These are phyloP conservation scores for Gastrophryne carolinensis DNA, from an alignment of 2,797 vertebrate species.

Conservation along the genomic window DNA sequence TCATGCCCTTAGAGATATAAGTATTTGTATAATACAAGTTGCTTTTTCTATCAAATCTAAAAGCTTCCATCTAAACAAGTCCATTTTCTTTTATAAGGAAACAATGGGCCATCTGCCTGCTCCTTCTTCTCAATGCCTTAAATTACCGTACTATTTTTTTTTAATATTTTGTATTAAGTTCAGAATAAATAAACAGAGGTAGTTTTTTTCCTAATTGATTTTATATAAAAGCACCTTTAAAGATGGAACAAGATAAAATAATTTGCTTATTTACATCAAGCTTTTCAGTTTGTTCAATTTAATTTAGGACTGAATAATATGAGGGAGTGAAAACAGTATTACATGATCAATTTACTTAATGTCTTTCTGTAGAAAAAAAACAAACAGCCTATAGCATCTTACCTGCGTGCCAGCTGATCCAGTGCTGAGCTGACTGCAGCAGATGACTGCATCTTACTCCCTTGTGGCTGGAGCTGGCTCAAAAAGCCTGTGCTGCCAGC, in stretches of 20 bases:
- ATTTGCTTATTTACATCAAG: not conserved
- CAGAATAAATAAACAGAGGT: slow-evolving; percentile 5
- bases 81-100: not conserved
- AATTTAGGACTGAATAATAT: too few relatives aligned
- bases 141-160: not conserved
- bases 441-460: too few relatives aligned
- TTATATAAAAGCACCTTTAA: not conserved
- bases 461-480: too few relatives aligned
- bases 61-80: slow-evolving; percentile 23
- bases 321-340: too few relatives aligned
- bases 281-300: not conserved
- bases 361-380: too few relatives aligned
- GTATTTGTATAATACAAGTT: not conserved
- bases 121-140: not conserved
- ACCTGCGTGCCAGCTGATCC: too few relatives aligned
- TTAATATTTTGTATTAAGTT: not conserved
- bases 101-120: slow-evolving; percentile 40
- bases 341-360: too few relatives aligned
- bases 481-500: too few relatives aligned
- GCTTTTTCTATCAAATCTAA: slow-evolving; percentile 11
- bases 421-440: too few relatives aligned
- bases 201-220: slow-evolving; percentile 2
- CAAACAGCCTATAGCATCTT: too few relatives aligned
- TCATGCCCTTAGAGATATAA: not conserved
- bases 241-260: not conserved